Conservation (phyloP, 2,113 vertebrate genomes). For the Gnathonemus echidnorhynchus region DNA sequence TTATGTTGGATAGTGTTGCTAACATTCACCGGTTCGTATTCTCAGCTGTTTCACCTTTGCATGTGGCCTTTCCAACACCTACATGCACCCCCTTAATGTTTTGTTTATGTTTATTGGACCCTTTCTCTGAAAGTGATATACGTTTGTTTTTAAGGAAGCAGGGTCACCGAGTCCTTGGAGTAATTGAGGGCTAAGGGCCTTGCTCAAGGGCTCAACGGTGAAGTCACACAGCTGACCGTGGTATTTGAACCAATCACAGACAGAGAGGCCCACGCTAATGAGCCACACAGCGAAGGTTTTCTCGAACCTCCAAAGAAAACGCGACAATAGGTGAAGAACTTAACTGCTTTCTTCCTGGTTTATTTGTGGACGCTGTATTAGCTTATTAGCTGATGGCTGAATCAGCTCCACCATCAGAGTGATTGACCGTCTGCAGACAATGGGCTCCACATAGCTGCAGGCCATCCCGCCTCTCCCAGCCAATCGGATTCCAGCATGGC, state of each 20-base stretch:
- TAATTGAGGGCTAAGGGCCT: background rate
- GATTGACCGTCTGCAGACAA: background rate
- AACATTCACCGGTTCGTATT: slow-evolving; percentile 33
- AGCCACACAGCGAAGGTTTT: background rate
- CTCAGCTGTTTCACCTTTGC: slow-evolving; percentile 46
- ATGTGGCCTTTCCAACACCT: slow-evolving; percentile 8
- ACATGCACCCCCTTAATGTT: background rate
- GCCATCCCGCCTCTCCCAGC: background rate
- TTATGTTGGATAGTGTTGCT: slow-evolving; percentile 27
- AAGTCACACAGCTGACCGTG: background rate
- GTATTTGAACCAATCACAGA: background rate
- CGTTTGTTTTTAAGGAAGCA: background rate
- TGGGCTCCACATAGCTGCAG: background rate
- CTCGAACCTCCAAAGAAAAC: background rate
- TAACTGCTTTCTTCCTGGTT: background rate
- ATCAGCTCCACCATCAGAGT: background rate
- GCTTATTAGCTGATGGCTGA: background rate
- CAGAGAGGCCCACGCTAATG: background rate
- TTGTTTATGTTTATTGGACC: background rate
- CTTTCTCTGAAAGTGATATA: background rate
- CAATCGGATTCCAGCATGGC: background rate
- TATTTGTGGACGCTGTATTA: background rate
- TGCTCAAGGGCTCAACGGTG: background rate
- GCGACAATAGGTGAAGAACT: background rate
- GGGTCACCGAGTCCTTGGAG: background rate